Evolutionary conservation across 2,888 invertebrate genomes (phyloP).

Genomic region (Meiosimyza decipiens): DNA sequence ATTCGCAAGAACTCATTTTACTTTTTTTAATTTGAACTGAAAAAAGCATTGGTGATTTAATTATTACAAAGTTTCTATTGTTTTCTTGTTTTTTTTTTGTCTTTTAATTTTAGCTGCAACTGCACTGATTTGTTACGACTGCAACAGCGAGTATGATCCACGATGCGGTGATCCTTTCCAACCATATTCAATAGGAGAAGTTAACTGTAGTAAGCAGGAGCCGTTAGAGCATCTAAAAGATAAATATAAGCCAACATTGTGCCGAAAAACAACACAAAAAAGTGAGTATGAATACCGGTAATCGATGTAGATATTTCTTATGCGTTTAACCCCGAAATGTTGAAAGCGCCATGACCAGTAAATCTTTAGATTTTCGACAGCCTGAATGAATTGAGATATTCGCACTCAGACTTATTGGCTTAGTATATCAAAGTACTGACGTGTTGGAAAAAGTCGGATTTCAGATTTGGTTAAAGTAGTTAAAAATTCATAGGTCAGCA

Average conservation of each 20-base stretch:
- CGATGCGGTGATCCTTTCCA: slow-evolving; percentile 91
- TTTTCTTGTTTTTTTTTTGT: slow-evolving; percentile 31
- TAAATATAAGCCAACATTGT: slow-evolving; percentile 71
- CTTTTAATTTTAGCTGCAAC: slow-evolving; percentile 66
- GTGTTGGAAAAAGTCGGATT: too few relatives aligned
- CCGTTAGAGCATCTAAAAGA: slow-evolving; percentile 75
- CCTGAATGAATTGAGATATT: too few relatives aligned
- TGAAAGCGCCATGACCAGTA: too few relatives aligned
- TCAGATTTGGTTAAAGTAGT: too few relatives aligned
- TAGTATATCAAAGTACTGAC: too few relatives aligned
- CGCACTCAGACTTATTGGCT: too few relatives aligned
- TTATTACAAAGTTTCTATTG: neutral
- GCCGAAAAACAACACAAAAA: slow-evolving; percentile 85
- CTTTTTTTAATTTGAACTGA: neutral
- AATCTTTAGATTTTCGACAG: too few relatives aligned
- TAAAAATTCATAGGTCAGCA: too few relatives aligned
- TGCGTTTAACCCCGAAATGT: too few relatives aligned
- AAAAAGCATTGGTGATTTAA: neutral
- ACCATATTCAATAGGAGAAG: slow-evolving; percentile 83
- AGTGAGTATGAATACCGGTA: slow-evolving; percentile 67
- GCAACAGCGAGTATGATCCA: slow-evolving; percentile 90
- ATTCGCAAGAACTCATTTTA: neutral
- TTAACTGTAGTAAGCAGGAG: slow-evolving; percentile 83
- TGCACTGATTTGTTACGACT: slow-evolving; percentile 85
- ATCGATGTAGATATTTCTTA: neutral